A percentile compares a stretch with the other conserved stretches of the same genome.
These are phyloP conservation scores for Odobenus rosmarus DNA, from an alignment of 2,113 vertebrate species.

Conservation along the genomic window DNA sequence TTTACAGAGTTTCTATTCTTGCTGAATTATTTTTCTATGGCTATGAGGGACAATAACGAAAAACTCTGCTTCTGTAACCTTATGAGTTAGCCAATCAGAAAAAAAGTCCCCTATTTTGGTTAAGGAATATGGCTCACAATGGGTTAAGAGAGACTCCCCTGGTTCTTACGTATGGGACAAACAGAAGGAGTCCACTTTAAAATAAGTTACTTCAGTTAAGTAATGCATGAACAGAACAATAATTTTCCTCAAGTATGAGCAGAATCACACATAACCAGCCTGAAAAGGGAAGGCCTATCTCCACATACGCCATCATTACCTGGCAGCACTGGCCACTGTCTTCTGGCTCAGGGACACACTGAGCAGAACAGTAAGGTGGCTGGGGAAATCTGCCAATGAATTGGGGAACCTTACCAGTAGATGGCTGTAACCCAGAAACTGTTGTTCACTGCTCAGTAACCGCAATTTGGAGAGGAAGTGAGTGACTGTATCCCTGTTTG, in stretches of 20 bases:
- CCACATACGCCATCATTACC: too few species aligned
- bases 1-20: not conserved
- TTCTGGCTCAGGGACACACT: not conserved
- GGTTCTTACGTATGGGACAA: not conserved
- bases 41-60: not conserved
- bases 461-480: conserved; percentile 63
- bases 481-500: conserved; percentile 59
- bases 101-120: not conserved
- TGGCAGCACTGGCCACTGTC: not conserved
- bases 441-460: conserved; percentile 24
- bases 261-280: not conserved
- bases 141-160: not conserved
- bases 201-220: not conserved
- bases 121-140: not conserved
- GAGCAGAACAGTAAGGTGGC: not conserved
- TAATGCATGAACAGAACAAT: not conserved
- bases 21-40: not conserved
- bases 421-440: conserved; percentile 58
- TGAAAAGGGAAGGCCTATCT: not conserved
- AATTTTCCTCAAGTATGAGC: not conserved
- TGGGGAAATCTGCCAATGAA: not conserved
- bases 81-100: not conserved
- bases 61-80: not conserved
- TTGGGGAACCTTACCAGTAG: not conserved
- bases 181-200: not conserved